phyloP scores from a whole-genome alignment of 92 coral and sea anemone genomes.

The Porites evermanni region DNA sequence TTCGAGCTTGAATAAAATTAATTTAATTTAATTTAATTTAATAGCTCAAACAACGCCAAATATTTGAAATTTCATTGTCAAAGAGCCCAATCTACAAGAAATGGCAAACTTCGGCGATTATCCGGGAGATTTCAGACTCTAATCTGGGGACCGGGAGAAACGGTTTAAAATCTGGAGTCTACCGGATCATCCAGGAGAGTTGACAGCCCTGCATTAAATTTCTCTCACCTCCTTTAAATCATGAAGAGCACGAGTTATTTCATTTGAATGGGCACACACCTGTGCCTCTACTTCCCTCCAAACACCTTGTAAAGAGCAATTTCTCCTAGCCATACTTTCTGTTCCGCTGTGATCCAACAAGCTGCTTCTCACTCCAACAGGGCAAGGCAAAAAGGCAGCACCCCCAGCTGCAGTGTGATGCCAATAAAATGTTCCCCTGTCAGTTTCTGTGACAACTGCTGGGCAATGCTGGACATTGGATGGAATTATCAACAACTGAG shows the following conservation, averaged over 20 bases:
- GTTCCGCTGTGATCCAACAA: slow-evolving; percentile 10
- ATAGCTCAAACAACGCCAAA: too few species aligned
- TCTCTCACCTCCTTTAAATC: slow-evolving; percentile 69
- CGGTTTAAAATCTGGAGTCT: too few species aligned
- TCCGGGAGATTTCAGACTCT: too few species aligned
- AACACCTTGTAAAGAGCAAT: slow-evolving; percentile 64
- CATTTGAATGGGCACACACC: slow-evolving; percentile 72
- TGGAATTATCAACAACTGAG: slow-evolving; percentile 64
- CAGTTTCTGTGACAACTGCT: slow-evolving; percentile 68
- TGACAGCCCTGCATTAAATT: neutral
- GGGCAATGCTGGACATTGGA: slow-evolving; percentile 62
- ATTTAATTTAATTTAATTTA: too few species aligned
- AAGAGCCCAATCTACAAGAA: too few species aligned
- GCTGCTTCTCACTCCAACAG: slow-evolving; percentile 61
- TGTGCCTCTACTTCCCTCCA: slow-evolving; percentile 74
- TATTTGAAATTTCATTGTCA: too few species aligned
- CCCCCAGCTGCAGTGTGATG: slow-evolving; percentile 76
- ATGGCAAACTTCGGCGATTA: too few species aligned
- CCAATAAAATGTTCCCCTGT: slow-evolving; percentile 85
- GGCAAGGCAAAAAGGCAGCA: slow-evolving; percentile 71
- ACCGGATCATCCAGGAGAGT: too few species aligned
- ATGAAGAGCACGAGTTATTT: slow-evolving; percentile 68
- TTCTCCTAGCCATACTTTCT: slow-evolving; percentile 64
- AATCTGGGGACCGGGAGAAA: too few species aligned
- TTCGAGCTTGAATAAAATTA: too few species aligned